Base-by-base conservation (phyloP, 2,113 vertebrate genomes). In the Aspidoscelis tigris region DNA sequence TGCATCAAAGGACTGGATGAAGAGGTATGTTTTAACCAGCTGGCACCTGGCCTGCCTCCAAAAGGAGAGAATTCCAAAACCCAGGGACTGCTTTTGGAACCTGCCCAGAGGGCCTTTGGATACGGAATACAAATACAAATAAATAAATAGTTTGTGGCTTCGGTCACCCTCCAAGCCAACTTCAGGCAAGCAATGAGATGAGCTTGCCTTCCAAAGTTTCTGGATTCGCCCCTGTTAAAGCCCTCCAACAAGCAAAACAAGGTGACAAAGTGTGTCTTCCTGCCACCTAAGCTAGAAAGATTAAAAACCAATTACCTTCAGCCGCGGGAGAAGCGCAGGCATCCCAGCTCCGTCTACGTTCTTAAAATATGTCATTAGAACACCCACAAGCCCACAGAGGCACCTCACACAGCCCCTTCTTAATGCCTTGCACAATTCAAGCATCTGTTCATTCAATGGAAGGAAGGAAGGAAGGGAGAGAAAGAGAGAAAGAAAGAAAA, bases 111-210 rank as follows among this genome's bases (percentile, higher is more conserved):
- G 33, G 8, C 47, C 47, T 50, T 50, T 9, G 8, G 2, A 2
- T 50, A 50, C 47, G 8, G 47, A 50, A 50, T 50, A 50, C 5
- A 50, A 50, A 50, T 50, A 9, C 47, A 50, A 50, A 50, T 50
- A 50, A 50, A 68, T 0, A 18, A 66, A 55, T n/a, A 8, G 0
- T 9, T 70, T 66, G 21, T 14, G 1, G 5, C 5, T 50, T 1
- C 1, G 11, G 24, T 24, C 22, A 65, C 24, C 26, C 2, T 1
- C 55, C 73, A 2, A 0, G 11, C 0, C 3, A 44, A 11, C 0
- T 1, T 72, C 3, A 66, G 9, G 0, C 3, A 61, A 39, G 50
- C 73, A 68, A 9, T 1, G 2, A 65, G 44, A 18, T 1, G 1
- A 0, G n/a, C 24, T 22, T 72, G 64, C 74, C 1, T 44, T 64